Conservation (phyloP, 1,140 invertebrate species). For the Trialeurodes vaporariorum region DNA sequence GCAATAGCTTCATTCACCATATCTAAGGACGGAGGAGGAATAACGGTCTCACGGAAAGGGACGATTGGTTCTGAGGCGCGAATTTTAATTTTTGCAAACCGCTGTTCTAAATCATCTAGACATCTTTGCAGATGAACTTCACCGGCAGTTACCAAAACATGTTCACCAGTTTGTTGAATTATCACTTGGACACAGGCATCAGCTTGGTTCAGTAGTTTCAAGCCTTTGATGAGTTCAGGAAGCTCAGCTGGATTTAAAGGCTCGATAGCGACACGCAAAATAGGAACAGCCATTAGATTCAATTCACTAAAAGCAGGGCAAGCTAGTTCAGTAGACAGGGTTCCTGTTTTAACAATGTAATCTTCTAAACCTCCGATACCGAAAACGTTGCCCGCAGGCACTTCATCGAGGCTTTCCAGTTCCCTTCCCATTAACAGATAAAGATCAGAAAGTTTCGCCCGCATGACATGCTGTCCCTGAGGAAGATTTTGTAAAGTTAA, state of each 20-base stretch:
- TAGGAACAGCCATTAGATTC: slow-evolving; percentile 66
- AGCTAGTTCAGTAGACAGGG: slow-evolving; percentile 66
- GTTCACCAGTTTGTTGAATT: slow-evolving; percentile 88
- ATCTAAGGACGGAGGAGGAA: slow-evolving; percentile 68
- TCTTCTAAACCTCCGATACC: slow-evolving; percentile 71
- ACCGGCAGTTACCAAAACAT: slow-evolving; percentile 90
- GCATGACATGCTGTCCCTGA: slow-evolving; percentile 48
- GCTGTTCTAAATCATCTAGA: slow-evolving; percentile 62
- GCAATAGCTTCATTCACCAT: slow-evolving; percentile 77
- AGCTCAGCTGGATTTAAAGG: slow-evolving; percentile 72
- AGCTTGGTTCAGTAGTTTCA: slow-evolving; percentile 78
- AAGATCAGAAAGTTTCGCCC: slow-evolving; percentile 51
- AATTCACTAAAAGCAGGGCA: slow-evolving; percentile 85
- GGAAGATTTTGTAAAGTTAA: slow-evolving; percentile 53
- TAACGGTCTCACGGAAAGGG: slow-evolving; percentile 87
- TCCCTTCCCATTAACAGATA: slow-evolving; percentile 93
- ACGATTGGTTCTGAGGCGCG: slow-evolving; percentile 91
- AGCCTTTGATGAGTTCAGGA: slow-evolving; percentile 56
- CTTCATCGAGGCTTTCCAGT: slow-evolving; percentile 62
- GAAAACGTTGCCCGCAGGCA: slow-evolving; percentile 80
- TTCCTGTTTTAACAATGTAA: slow-evolving; percentile 79
- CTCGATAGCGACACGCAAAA: slow-evolving; percentile 90
- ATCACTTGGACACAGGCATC: slow-evolving; percentile 78
- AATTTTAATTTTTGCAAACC: slow-evolving; percentile 79
- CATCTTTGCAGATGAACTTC: slow-evolving; percentile 97